Percentiles rank a stretch among this genome's conserved stretches.
Evolutionary conservation across 2,113 vertebrate genomes (phyloP).

Genomic region (Xiphophorus couchianus): DNA sequence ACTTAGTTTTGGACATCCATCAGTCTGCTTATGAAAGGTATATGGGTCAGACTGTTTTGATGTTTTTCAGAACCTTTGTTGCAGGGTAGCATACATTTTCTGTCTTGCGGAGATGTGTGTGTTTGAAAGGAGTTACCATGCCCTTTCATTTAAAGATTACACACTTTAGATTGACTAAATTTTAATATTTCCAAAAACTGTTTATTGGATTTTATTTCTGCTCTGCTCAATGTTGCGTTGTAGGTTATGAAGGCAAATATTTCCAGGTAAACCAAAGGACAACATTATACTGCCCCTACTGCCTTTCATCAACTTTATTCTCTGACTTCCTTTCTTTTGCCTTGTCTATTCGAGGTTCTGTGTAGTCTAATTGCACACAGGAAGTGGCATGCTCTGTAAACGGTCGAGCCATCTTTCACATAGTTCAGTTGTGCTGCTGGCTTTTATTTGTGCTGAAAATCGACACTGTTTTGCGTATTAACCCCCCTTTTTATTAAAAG

Average conservation of each 20-base stretch:
- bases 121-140: neutral
- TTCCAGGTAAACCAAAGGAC: constrained; percentile 76
- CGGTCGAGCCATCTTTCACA: constrained; percentile 25
- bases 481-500: constrained; percentile 13
- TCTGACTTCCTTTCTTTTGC: constrained; percentile 36
- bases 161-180: neutral
- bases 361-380: constrained; percentile 32
- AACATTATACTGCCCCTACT: constrained; percentile 38
- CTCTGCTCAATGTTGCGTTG: neutral
- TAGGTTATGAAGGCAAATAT: constrained; percentile 41
- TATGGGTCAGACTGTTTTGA: constrained; percentile 21
- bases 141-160: neutral
- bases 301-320: constrained; percentile 49
- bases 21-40: constrained; percentile 22
- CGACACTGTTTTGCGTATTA: constrained; percentile 58
- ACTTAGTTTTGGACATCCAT: neutral
- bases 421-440: constrained; percentile 54
- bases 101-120: constrained; percentile 6
- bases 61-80: neutral
- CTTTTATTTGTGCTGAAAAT: constrained; percentile 59
- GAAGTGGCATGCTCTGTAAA: constrained; percentile 36
- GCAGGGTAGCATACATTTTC: neutral
- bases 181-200: neutral
- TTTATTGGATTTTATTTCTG: neutral
- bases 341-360: constrained; percentile 42